phyloP scores from a whole-genome alignment of 2,797 vertebrate genomes.

The Neoniphon sammara region DNA sequence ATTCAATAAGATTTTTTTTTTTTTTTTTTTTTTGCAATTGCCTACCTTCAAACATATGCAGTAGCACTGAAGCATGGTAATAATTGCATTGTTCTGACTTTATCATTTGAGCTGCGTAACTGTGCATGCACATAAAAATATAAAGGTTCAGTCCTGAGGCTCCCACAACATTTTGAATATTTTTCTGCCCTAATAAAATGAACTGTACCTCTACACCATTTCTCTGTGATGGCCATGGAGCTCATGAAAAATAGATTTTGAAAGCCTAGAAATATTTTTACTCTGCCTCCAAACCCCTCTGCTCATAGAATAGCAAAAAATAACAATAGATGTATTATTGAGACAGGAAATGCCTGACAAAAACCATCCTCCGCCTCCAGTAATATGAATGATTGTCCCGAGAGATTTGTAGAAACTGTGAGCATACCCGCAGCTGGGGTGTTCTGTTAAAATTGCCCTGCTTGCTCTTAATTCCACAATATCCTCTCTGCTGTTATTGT shows the following conservation, averaged over 20 bases:
- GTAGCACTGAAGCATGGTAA: background rate
- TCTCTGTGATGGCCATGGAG: slow-evolving; percentile 59
- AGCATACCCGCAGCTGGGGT: slow-evolving; percentile 42
- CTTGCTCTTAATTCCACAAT: slow-evolving; percentile 77
- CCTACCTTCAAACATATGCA: too few relatives aligned
- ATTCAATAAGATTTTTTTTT: background rate
- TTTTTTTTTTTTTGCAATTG: background rate
- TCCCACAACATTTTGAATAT: slow-evolving; percentile 57
- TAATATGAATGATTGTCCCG: slow-evolving; percentile 70
- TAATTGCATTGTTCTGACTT: slow-evolving; percentile 6
- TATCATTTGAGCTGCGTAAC: slow-evolving; percentile 16
- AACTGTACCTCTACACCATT: slow-evolving; percentile 56
- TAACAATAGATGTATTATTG: slow-evolving; percentile 73
- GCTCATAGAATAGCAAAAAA: slow-evolving; percentile 53
- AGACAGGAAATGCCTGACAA: slow-evolving; percentile 71
- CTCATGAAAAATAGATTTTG: slow-evolving; percentile 73
- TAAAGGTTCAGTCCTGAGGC: slow-evolving; percentile 35
- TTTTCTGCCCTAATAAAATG: slow-evolving; percentile 61
- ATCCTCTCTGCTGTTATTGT: slow-evolving; percentile 70
- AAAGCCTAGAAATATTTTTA: slow-evolving; percentile 73
- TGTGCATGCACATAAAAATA: slow-evolving; percentile 38
- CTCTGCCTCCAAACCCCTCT: slow-evolving; percentile 54
- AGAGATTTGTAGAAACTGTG: slow-evolving; percentile 66
- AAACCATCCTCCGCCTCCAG: slow-evolving; percentile 65
- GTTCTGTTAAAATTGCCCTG: slow-evolving; percentile 66